Base-by-base conservation (phyloP, 2,113 vertebrate species). In the Xerus inauris region DNA sequence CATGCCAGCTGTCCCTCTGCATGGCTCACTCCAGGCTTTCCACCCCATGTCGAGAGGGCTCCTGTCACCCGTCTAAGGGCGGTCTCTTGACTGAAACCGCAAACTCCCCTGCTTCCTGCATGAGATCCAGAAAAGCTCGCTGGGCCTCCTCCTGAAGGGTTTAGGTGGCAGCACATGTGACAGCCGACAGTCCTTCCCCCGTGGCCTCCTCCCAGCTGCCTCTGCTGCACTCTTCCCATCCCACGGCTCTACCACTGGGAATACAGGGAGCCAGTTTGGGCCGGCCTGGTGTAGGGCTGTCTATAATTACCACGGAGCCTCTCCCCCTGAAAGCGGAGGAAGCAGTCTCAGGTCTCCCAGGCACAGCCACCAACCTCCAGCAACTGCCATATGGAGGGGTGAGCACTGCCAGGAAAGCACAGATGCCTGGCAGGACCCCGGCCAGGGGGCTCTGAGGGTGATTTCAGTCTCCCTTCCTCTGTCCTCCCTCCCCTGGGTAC, bases 311-410 rank as follows among this genome's bases (percentile, higher is more conserved):
- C 9, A 0, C 80, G 59, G 67, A 4, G 67, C 24, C 65, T 26
- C 87, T 82, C 93, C 65, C 72, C 40, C 59, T 45, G 59, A 38
- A 35, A 20, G 72, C 20, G 75, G 95, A 97, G 97, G 97, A 90
- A 97, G 95, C 92, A 72, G 95, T 38, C 92, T 97, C 87, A 94
- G 97, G 97, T 65, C 95, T 97, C 87, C 75, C 75, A 87, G 94
- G 87, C 87, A 5, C 42, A 90, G 96, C 57, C 85, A 91, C 91
- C 97, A 95, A 42, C 93, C 86, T 79, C 73, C 69, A 62, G 72
- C 0, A 7, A 65, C 30, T 62, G 79, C 95, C 97, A 96, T 92
- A 96, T 93, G 96, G 96, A 97, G 69, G 38, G 42, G 32, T 6
- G 4, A n/a, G 72, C 2, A 0, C 62, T 94, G 96, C 97, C 97